These are phyloP conservation scores for Taxidea taxus DNA, from an alignment of 2,113 vertebrate genomes.

Conservation along the genomic window DNA sequence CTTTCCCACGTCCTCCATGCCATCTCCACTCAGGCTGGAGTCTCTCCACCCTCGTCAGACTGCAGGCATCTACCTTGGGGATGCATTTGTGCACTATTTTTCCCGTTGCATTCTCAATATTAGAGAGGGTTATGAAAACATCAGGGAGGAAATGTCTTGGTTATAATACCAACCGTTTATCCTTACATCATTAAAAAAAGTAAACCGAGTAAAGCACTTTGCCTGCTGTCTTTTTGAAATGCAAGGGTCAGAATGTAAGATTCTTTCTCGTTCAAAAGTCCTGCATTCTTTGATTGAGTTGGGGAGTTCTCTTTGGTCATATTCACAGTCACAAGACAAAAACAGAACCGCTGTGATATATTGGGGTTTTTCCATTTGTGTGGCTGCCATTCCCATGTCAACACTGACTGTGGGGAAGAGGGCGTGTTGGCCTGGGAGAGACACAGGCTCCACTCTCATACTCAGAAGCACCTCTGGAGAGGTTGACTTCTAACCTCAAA, in stretches of 20 bases:
- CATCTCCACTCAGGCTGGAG: background rate
- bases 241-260: background rate
- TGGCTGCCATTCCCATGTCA: background rate
- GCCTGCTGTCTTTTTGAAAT: background rate
- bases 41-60: background rate
- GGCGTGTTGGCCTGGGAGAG: background rate
- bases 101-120: background rate
- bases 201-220: background rate
- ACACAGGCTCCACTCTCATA: background rate
- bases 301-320: background rate
- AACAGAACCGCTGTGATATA: background rate
- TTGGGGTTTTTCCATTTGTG: background rate
- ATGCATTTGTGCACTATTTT: background rate
- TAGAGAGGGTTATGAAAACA: background rate
- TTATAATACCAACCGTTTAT: background rate
- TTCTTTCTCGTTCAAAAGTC: background rate
- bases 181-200: background rate
- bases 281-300: background rate
- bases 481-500: background rate
- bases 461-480: background rate
- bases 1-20: accelerated
- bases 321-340: background rate
- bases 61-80: background rate
- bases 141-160: background rate
- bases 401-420: background rate